A percentile compares a stretch with the other conserved stretches of the same genome.
Evolutionary conservation across 2,113 vertebrate genomes (phyloP).

Genomic region (Rafetus swinhoei): DNA sequence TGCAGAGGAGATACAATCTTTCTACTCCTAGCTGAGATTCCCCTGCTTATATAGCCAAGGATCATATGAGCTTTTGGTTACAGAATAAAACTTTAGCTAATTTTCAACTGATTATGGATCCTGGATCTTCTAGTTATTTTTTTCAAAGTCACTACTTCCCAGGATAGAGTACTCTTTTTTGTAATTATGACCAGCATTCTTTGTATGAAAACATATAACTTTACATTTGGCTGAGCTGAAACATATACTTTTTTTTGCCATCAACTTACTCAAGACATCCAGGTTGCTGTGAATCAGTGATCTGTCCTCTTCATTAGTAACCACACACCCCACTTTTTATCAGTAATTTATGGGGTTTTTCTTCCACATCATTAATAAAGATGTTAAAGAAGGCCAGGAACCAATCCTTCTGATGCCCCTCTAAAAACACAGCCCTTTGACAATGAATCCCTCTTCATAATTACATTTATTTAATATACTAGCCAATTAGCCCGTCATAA

Average conservation of each 20-base stretch:
- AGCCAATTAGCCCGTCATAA: no score
- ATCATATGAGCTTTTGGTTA: neutral
- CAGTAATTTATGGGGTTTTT: no score
- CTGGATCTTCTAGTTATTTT: neutral
- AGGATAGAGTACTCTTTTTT: neutral
- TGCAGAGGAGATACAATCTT: neutral
- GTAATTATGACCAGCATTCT: neutral
- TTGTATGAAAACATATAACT: neutral
- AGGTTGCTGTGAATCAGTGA: no score
- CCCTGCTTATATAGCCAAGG: neutral
- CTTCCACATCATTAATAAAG: no score
- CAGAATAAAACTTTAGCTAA: neutral
- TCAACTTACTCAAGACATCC: neutral
- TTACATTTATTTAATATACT: no score
- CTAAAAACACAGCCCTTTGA: no score
- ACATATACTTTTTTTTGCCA: neutral
- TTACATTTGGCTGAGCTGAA: neutral
- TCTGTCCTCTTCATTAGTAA: no score
- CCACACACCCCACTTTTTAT: no score
- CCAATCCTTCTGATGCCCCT: no score
- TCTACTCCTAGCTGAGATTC: neutral
- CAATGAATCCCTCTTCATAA: no score
- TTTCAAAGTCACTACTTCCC: neutral
- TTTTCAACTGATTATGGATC: neutral
- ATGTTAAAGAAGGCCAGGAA: no score